A percentile compares a stretch with the other conserved stretches of the same genome.
Conservation (phyloP, 2,113 vertebrate genomes). For the Plectropomus leopardus region DNA sequence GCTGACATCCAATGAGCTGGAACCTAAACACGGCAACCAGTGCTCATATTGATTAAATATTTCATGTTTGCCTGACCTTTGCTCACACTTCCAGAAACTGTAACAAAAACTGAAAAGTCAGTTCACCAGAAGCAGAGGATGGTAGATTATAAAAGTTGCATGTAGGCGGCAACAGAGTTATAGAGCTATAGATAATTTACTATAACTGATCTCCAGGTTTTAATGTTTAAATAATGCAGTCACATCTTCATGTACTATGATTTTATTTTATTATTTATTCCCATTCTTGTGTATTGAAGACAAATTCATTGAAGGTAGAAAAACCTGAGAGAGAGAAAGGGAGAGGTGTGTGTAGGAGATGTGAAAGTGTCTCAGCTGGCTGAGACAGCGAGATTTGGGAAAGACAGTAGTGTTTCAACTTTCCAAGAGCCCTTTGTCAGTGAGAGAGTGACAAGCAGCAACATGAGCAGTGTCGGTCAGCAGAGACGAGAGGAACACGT, state of each 20-base stretch:
- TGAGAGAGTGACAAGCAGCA: slow-evolving; percentile 3
- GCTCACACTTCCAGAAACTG: not conserved
- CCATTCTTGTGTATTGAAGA: not conserved
- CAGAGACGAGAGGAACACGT: not conserved
- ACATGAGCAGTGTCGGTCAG: slow-evolving; percentile 12
- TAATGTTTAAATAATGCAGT: slow-evolving; percentile 10
- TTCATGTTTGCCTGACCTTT: not conserved
- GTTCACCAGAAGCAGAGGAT: not conserved
- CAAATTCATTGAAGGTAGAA: not conserved
- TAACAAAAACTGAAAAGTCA: not conserved
- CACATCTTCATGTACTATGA: not conserved
- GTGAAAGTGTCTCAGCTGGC: not conserved
- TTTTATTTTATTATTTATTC: not conserved
- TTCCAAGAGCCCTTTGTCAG: slow-evolving; percentile 2
- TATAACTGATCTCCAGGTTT: not conserved
- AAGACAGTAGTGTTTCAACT: not conserved
- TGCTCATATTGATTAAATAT: not conserved
- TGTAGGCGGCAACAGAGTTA: not conserved
- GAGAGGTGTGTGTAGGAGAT: not conserved
- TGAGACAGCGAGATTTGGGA: not conserved
- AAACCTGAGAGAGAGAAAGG: not conserved
- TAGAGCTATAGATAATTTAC: not conserved
- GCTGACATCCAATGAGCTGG: not conserved
- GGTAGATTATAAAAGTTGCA: slow-evolving; percentile 7
- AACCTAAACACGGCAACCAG: not conserved